Base-by-base conservation (phyloP, 1,140 invertebrate genomes). In the Drosophila simulans region DNA sequence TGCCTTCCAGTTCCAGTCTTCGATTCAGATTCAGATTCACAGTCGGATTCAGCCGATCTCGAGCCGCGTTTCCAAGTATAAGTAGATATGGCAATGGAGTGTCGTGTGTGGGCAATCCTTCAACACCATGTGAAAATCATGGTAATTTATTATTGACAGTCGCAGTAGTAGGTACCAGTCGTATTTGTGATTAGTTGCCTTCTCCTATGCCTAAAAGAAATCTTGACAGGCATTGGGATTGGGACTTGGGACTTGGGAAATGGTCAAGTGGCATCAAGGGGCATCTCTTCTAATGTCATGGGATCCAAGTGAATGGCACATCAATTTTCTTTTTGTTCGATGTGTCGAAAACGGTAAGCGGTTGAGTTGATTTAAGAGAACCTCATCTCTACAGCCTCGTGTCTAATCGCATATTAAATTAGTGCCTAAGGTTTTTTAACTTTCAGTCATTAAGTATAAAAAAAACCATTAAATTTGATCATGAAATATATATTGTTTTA, bases 81-180 rank as follows among this genome's bases (percentile, higher is more conserved):
- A n/a, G 20, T 27, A 10, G 13, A 22, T 45, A 20, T 31, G 72
- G 37, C 17, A n/a, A 13, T 40, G 27, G 53, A 73, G 66, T 20
- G 40, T 64, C 69, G 83, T 88, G 84, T 88, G 84, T 89, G 84
- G 84, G 80, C 77, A 80, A 84, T 84, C 85, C 84, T 89, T 88
- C 69, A 84, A 77, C 84, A 80, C 65, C 68, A 84, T 80, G 72
- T 77, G 84, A 89, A 77, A 86, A 78, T 71, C 66, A 45, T 43
- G 69, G 48, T 73, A 70, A 89, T 84, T 89, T 88, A 84, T 88
- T 82, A 77, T 77, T 80, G 71, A 82, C 69, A 76, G 63, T 49
- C 73, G 65, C 68, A 52, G 70, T 74, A 63, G 71, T 74, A 74
- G 37, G 57, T 74, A 55, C 51, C 51, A 51, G 46, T 71, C 56